phyloP scores from a whole-genome alignment of 2,113 vertebrate genomes.

The Gila orcuttii region DNA sequence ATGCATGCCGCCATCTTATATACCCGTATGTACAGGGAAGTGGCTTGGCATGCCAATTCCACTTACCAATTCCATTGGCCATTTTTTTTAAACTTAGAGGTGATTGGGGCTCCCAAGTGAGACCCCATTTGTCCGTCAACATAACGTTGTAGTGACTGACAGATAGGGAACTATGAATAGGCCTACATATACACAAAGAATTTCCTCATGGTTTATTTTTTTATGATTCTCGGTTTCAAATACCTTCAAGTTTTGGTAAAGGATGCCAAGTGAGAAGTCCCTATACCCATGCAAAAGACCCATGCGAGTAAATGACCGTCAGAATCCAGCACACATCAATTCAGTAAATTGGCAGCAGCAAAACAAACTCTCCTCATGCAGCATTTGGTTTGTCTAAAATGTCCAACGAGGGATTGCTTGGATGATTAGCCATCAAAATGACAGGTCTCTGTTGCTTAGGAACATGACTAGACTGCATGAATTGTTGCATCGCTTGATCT shows the following conservation, averaged over 20 bases:
- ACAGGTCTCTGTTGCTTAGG: conserved; percentile 63
- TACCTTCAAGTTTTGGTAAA: background rate
- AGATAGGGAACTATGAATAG: too few relatives aligned
- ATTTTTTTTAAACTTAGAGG: too few relatives aligned
- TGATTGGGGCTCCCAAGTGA: too few relatives aligned
- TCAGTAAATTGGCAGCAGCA: conserved; percentile 40
- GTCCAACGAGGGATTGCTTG: conserved; percentile 58
- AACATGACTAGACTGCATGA: conserved; percentile 59
- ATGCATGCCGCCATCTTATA: too few relatives aligned
- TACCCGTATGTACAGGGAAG: too few relatives aligned
- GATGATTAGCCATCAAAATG: conserved; percentile 61
- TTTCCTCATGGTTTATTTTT: background rate
- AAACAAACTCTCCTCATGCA: conserved; percentile 50
- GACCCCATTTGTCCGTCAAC: too few relatives aligned
- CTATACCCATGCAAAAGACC: background rate
- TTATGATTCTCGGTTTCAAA: background rate
- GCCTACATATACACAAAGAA: background rate
- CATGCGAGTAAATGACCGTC: background rate
- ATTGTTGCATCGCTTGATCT: conserved; percentile 52
- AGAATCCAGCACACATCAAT: conserved; percentile 8
- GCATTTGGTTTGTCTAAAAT: conserved; percentile 58
- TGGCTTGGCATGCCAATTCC: too few relatives aligned
- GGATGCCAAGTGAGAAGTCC: background rate
- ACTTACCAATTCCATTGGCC: too few relatives aligned
- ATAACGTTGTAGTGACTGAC: too few relatives aligned